Evolutionary conservation across 2,888 invertebrate genomes (phyloP), one percentile per base, ranked within the genome.

Genomic region (Drosophila merina): DNA sequence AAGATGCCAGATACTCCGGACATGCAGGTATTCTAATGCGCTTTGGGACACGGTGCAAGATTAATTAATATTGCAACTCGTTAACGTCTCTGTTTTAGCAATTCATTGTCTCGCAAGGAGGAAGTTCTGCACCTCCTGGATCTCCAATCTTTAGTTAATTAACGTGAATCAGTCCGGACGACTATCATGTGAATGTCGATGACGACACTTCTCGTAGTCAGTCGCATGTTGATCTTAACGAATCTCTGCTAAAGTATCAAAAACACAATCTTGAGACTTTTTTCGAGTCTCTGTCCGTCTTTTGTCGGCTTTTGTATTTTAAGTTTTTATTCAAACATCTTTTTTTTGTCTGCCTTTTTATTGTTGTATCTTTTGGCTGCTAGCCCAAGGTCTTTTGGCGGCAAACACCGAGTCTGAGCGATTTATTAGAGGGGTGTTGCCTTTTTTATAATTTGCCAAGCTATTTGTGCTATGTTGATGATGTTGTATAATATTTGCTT

Each of bases 1-100:
- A 14, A 44, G 33, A 25, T 48, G 20, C 20, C 20, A 20, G 20
- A 20, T 20, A 20, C 20, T 20, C 20, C 20, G 20, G 20, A 38
- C 48, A 63, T 52, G 30, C 69, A 31, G 63, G 57, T 79, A 84
- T 80, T 86, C 84, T 80, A 86, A 83, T 83, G 70, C 56, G 69
- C 26, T 63, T 59, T 59, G 57, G 64, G 52, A 59, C 73, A 66
- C 58, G 67, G 60, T 59, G 51, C 33, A 30, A 70, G 63, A 70
- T 86, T 77, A 80, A 84, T 86, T 86, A 76, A 79, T 79, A 76
- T 50, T 49, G 63, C 50, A 38, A 7, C 60, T 69, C 42, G 64
- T 56, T 55, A 56, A 42, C 12, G 28, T 28, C n/a, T 25, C 45
- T 12, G 20, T 31, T 57, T 57, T 57, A 25, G 69, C 69, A 49